These are phyloP conservation scores for Seriola rivoliana DNA, from an alignment of 2,113 vertebrate species.

Conservation along the genomic window DNA sequence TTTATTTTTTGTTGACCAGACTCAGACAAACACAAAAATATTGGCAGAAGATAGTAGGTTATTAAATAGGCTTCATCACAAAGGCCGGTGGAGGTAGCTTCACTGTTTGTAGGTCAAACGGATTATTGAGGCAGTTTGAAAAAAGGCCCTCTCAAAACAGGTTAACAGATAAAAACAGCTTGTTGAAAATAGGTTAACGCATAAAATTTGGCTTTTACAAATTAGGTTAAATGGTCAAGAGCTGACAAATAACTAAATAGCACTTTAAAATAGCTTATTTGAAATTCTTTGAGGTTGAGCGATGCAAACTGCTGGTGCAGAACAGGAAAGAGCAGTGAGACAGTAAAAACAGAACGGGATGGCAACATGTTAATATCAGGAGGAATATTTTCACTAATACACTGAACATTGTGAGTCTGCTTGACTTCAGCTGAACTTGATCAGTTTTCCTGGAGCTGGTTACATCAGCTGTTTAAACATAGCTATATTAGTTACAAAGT, in stretches of 20 bases:
- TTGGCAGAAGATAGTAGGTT: neutral
- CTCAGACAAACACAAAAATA: neutral
- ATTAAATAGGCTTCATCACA: neutral
- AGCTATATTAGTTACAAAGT: too few species aligned
- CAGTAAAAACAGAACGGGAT: too few species aligned
- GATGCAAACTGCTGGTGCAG: too few species aligned
- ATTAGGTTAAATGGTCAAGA: slow-evolving; percentile 10
- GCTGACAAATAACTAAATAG: neutral
- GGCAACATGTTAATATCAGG: too few species aligned
- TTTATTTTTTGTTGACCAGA: neutral
- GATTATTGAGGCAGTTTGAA: slow-evolving; percentile 29
- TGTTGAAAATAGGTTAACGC: slow-evolving; percentile 36
- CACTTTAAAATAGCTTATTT: neutral
- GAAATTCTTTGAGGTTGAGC: too few species aligned
- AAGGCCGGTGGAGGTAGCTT: slow-evolving; percentile 5
- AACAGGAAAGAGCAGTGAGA: too few species aligned
- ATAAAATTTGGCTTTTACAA: slow-evolving; percentile 3
- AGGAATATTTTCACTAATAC: too few species aligned
- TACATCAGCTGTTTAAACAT: too few species aligned
- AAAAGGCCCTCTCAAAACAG: slow-evolving; percentile 12
- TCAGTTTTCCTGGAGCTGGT: too few species aligned
- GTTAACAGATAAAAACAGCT: slow-evolving; percentile 35
- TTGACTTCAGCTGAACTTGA: too few species aligned
- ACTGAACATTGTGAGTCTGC: too few species aligned
- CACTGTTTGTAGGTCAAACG: slow-evolving; percentile 31